Conservation (phyloP, 2,888 invertebrate species). For the Leptinotarsa peninsularis region DNA sequence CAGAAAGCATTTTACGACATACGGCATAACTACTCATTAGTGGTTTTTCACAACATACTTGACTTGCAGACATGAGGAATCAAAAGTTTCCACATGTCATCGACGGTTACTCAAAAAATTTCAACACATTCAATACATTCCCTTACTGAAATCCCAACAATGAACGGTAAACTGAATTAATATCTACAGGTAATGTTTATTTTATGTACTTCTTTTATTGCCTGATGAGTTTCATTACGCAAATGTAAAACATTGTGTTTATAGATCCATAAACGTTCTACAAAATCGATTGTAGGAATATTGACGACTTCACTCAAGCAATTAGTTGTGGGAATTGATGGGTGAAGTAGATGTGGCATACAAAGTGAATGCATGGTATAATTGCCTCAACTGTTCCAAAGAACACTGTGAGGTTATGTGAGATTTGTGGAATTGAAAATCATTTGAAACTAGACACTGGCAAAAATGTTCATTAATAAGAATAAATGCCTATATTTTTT, state of each 20-base stretch:
- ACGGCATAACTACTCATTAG: conserved; percentile 14
- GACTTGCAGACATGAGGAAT: conserved; percentile 1
- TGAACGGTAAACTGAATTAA: conserved; percentile 16
- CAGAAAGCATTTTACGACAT: conserved; percentile 7
- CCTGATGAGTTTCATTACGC: conserved; percentile 16
- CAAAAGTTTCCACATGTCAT: conserved; percentile 9
- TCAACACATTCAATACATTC: background rate
- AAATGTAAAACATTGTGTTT: conserved; percentile 17
- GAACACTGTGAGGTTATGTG: background rate
- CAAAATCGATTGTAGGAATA: background rate
- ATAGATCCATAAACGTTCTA: conserved; percentile 14
- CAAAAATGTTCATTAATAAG: too few species aligned
- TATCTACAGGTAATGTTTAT: conserved; percentile 13
- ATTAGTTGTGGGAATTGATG: background rate
- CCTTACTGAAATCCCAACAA: background rate
- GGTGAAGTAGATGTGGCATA: background rate
- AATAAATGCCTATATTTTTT: too few species aligned
- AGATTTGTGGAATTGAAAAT: too few species aligned
- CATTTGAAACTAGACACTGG: too few species aligned
- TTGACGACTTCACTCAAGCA: conserved; percentile 1
- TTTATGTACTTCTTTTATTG: conserved; percentile 13
- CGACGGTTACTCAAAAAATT: conserved; percentile 6
- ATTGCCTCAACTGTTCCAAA: background rate
- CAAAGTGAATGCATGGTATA: background rate
- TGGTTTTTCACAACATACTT: conserved; percentile 24